phyloP scores from a whole-genome alignment of 2,888 invertebrate species.

The Melieria picta region DNA sequence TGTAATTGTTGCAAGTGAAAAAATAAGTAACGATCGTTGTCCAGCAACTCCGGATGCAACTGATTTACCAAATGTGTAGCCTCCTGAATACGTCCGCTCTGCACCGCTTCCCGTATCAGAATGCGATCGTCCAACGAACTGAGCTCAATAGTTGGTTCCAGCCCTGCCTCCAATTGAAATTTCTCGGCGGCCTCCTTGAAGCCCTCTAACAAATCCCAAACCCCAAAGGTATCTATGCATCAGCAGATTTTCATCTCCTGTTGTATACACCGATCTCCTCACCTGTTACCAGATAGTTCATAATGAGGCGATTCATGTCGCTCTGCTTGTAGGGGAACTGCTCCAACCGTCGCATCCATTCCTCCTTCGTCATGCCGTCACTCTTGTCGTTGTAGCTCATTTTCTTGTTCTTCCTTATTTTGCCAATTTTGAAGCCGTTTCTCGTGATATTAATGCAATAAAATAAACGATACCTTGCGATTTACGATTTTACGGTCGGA shows the following conservation, averaged over 20 bases:
- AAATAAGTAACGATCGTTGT: slow-evolving; percentile 93
- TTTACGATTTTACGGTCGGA: too few relatives aligned
- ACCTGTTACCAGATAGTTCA: slow-evolving; percentile 99
- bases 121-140: slow-evolving; percentile 92
- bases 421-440: slow-evolving; percentile 64
- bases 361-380: slow-evolving; percentile 63
- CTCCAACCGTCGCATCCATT: slow-evolving; percentile 63
- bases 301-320: slow-evolving; percentile 96
- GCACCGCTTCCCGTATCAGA: slow-evolving; percentile 91
- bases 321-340: slow-evolving; percentile 82
- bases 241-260: not conserved
- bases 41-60: slow-evolving; percentile 92
- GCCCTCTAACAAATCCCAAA: slow-evolving; percentile 72
- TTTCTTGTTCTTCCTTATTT: slow-evolving; percentile 60
- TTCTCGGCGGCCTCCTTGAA: slow-evolving; percentile 97
- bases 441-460: not conserved
- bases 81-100: slow-evolving; percentile 90
- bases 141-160: slow-evolving; percentile 79
- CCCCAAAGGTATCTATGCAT: not conserved
- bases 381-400: slow-evolving; percentile 66
- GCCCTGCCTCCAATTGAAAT: slow-evolving; percentile 93
- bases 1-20: slow-evolving; percentile 83
- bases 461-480: too few relatives aligned
- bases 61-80: slow-evolving; percentile 94
- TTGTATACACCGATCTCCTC: slow-evolving; percentile 39